These are phyloP conservation scores for Limanda limanda DNA, from an alignment of 2,113 vertebrate species.

Conservation along the genomic window DNA sequence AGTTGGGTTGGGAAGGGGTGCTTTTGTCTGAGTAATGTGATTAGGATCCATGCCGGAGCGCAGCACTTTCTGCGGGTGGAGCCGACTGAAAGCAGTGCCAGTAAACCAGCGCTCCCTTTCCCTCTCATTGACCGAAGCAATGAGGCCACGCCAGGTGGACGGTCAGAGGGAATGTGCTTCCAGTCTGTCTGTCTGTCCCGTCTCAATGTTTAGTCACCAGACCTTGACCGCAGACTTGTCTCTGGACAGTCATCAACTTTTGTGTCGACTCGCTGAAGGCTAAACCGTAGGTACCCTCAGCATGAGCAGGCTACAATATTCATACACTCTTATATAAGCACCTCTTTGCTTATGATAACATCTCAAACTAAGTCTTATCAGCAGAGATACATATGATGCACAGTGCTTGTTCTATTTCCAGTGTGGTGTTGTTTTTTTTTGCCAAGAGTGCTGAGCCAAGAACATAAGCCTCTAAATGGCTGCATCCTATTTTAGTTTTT, in stretches of 20 bases:
- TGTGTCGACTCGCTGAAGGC: slow-evolving; percentile 46
- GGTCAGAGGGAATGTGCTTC: neutral
- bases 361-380: slow-evolving; percentile 58
- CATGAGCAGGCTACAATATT: slow-evolving; percentile 61
- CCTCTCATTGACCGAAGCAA: slow-evolving; percentile 15
- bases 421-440: neutral
- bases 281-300: slow-evolving; percentile 44
- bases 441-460: slow-evolving; percentile 53
- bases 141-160: slow-evolving; percentile 11
- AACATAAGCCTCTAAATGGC: slow-evolving; percentile 54
- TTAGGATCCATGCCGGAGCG: slow-evolving; percentile 62
- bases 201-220: slow-evolving; percentile 62
- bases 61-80: slow-evolving; percentile 34
- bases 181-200: slow-evolving; percentile 24
- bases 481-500: slow-evolving; percentile 55
- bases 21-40: slow-evolving; percentile 70
- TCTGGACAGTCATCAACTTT: slow-evolving; percentile 47
- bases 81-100: slow-evolving; percentile 34
- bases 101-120: slow-evolving; percentile 38
- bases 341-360: slow-evolving; percentile 49
- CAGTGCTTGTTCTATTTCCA: slow-evolving; percentile 43
- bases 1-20: slow-evolving; percentile 23
- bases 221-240: slow-evolving; percentile 29
- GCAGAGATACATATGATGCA: slow-evolving; percentile 29
- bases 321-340: slow-evolving; percentile 63